Base-by-base conservation (phyloP, 1,140 invertebrate genomes). In the Diorhabda sublineata region DNA sequence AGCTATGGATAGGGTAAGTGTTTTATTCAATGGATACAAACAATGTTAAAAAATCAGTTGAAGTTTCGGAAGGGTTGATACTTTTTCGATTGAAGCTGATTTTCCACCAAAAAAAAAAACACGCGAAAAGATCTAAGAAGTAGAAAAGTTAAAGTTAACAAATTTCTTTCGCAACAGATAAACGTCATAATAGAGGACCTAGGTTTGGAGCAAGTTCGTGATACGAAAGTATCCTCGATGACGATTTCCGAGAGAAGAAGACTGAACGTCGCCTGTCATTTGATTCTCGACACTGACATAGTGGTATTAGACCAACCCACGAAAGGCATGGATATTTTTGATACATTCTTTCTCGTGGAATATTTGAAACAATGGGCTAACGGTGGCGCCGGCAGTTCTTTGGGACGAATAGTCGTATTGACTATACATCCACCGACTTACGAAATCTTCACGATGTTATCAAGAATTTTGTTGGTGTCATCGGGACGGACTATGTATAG, bases 361-460 rank as follows among this genome's bases (percentile, higher is more conserved):
- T 97, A 96, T 81, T 82, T 98, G 56, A 88, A 95, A 64, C 94
- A 97, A 79, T 98, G 96, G 96, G 94, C 94, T 0, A 88, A 87
- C 61, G 87, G 92, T 41, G 90, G 91, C 62, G 82, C 73, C 44
- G 79, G 75, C n/a, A 80, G 78, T 69, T 70, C 78, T 72, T 74
- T 84, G 76, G 84, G 87, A 1, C 84, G 93, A 72, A 91, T 96
- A 59, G 93, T 96, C 1, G 88, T 97, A n/a, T 85, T 98, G 78
- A 97, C 95, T 0, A 83, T 98, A 7, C 94, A 96, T 80, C 95
- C 95, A 41, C 94, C 95, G 0, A 97, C 95, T 0, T 96, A 96
- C 78, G 96, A 98, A 83, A 96, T 98, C 68, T 91, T 97, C 66
- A 95, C 94, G 5, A 97, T 98, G 95, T 87, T 97, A 58, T 92